Base-by-base conservation (phyloP, 2,113 vertebrate genomes). In the Lagenorhynchus albirostris region DNA sequence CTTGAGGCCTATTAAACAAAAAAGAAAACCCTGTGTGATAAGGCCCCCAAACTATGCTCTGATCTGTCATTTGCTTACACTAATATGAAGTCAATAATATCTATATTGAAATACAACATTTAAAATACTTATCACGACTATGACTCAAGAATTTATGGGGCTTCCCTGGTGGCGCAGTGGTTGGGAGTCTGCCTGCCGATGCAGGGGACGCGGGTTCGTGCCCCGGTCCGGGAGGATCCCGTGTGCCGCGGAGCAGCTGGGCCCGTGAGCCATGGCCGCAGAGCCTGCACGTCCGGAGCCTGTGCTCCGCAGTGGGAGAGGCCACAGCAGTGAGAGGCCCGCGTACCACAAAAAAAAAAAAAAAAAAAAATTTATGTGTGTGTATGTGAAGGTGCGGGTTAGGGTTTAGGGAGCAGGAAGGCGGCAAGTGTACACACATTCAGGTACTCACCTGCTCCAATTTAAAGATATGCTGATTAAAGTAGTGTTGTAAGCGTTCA, bases 401-500 rank as follows among this genome's bases (percentile, higher is more conserved):
- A 10, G 63, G 12, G 63, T 6, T 91, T 12, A 68, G 47, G 41
- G 26, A 76, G 14, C 17, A 15, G 31, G 74, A 11, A 41, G 6
- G 14, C 31, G 29, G 6, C 8, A 92, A 80, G 8, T 4, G 62
- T 29, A 90, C 2, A 97, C 26, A 3, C 50, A 80, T 71, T 97
- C 87, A 47, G 67, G 93, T 89, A 97, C 98, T 98, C 95, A 99
- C 99, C 98, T 99, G 99, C 84, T 99, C 99, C 25, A 99, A 98
- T 96, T 99, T 99, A 98, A 99, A 99, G 97, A 99, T 99, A 98
- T 99, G 99, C 89, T 99, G 99, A 98, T 99, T 99, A 98, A 99
- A 99, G 98, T 99, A 99, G 98, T 99, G 99, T 98, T 99, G 99
- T 81, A 99, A 99, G 92, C 99, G 99, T 92, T 99, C 99, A 5